These are phyloP conservation scores for Perodicticus potto DNA, from an alignment of 2,797 vertebrate species.

Conservation along the genomic window DNA sequence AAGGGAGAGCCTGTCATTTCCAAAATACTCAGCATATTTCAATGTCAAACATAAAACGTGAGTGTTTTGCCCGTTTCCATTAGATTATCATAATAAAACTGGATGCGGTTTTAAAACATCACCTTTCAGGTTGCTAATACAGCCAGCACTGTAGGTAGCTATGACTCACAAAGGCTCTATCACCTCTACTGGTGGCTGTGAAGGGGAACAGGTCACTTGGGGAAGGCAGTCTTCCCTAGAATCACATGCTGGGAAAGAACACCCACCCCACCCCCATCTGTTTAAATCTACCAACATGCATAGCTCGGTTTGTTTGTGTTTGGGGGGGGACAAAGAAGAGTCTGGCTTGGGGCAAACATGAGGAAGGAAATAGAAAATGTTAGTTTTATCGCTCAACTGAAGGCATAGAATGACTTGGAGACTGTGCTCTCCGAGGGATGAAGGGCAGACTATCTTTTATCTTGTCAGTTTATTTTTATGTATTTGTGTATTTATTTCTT, in stretches of 20 bases:
- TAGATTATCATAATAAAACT: neutral
- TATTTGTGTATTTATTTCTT: neutral
- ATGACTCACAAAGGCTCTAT: neutral
- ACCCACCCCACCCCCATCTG: fast-evolving
- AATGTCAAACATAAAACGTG: neutral
- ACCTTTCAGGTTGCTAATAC: neutral
- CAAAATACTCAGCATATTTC: neutral
- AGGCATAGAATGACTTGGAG: neutral
- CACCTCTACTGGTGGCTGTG: neutral
- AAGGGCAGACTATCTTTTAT: neutral
- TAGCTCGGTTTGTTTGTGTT: neutral
- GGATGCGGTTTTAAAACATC: neutral
- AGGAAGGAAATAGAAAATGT: neutral
- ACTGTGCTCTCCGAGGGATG: neutral
- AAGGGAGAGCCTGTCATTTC: neutral
- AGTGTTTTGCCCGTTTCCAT: neutral
- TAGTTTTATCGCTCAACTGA: neutral
- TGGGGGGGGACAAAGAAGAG: neutral
- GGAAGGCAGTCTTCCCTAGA: neutral
- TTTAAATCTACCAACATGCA: neutral
- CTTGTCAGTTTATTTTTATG: neutral
- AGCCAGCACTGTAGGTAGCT: neutral
- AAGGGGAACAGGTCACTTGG: neutral
- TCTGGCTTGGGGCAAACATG: neutral
- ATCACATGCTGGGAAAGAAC: neutral